Percentiles rank a stretch among this genome's conserved stretches.
Evolutionary conservation across 2,113 vertebrate species (phyloP).

Genomic region (Nansenia antarctica): DNA sequence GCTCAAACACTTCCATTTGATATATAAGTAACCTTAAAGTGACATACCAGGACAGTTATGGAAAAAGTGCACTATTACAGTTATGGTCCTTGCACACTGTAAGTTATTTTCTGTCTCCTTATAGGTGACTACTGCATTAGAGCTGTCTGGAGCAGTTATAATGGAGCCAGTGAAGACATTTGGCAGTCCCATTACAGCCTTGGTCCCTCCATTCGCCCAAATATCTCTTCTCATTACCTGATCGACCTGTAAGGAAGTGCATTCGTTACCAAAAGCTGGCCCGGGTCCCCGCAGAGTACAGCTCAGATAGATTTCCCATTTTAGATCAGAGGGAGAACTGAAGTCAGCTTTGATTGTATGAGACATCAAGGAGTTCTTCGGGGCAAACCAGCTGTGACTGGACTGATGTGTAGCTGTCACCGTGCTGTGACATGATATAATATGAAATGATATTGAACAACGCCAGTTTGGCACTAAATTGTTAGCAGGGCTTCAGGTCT

Average conservation of each 20-base stretch:
- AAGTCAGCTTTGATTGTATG: conserved; percentile 89
- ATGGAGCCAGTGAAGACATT: conserved; percentile 56
- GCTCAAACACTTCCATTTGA: background rate
- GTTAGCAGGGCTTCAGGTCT: conserved; percentile 96
- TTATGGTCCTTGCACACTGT: conserved; percentile 37
- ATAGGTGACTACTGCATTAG: conserved; percentile 56
- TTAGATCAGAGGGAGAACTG: conserved; percentile 79
- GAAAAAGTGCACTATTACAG: conserved; percentile 18
- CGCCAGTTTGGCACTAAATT: conserved; percentile 97
- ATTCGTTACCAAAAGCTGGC: conserved; percentile 65
- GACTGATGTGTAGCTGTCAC: conserved; percentile 92
- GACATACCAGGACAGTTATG: conserved; percentile 9
- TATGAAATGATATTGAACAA: conserved; percentile 99
- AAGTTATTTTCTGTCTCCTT: conserved; percentile 38
- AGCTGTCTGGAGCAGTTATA: conserved; percentile 51
- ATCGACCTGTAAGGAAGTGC: conserved; percentile 64
- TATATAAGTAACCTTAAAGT: conserved; percentile 11
- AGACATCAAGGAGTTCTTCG: conserved; percentile 94
- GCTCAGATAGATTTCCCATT: conserved; percentile 82
- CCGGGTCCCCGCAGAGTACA: conserved; percentile 60
- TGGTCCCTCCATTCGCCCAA: conserved; percentile 45
- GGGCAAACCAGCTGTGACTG: conserved; percentile 97
- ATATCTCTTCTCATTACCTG: conserved; percentile 71
- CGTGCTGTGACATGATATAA: conserved; percentile 95
- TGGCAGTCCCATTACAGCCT: conserved; percentile 64